Evolutionary conservation across 2,113 vertebrate genomes (phyloP).

Genomic region (Bagarius yarrelli): DNA sequence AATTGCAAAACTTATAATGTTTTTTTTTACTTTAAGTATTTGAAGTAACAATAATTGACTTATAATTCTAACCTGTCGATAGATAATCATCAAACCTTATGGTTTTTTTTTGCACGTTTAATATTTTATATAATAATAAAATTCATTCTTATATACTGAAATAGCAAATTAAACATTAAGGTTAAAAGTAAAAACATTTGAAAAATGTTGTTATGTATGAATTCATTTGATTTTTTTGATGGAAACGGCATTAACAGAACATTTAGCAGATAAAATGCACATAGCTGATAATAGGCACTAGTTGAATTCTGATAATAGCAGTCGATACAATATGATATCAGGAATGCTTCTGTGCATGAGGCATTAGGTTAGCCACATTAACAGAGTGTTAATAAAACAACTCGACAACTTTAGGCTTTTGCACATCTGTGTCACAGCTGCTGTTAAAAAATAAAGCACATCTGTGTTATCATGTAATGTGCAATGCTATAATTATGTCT

Average conservation of each 20-base stretch:
- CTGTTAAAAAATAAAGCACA: not conserved
- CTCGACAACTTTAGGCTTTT: not conserved
- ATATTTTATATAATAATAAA: not conserved
- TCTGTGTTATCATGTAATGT: slow-evolving; percentile 1
- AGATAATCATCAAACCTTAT: not conserved
- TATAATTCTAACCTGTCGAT: not conserved
- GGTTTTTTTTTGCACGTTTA: not conserved
- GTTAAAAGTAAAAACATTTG: not conserved
- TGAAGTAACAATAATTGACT: not conserved
- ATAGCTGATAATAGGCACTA: slow-evolving; percentile 16
- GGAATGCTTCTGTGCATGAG: slow-evolving; percentile 71
- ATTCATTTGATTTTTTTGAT: not conserved
- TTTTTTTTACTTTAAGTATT: not conserved
- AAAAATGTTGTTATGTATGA: not conserved
- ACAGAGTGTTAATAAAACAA: slow-evolving; percentile 50
- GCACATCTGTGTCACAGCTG: not conserved
- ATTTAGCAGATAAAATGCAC: not conserved
- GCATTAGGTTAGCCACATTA: slow-evolving; percentile 56
- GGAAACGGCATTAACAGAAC: not conserved
- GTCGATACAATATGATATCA: slow-evolving; percentile 58
- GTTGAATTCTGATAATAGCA: slow-evolving; percentile 51
- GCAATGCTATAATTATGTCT: not conserved
- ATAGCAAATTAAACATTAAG: not conserved
- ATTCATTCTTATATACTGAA: not conserved
- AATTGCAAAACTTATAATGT: not conserved